Percentiles rank a stretch among this genome's conserved stretches.
Evolutionary conservation across 2,113 vertebrate species (phyloP).

Genomic region (Entomyzon cyanotis): DNA sequence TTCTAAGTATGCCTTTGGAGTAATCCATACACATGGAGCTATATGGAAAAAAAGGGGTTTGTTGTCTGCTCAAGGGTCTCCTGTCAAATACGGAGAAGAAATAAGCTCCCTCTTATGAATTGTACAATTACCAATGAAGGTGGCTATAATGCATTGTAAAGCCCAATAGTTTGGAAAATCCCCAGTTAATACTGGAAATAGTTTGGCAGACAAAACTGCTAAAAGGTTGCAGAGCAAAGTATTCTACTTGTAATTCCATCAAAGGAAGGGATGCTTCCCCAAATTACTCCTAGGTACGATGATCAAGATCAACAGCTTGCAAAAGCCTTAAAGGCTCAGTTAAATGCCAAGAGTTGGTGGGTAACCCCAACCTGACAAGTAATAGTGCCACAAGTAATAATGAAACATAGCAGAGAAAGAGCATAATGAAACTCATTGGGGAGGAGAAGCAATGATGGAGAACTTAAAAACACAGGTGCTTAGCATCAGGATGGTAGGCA

Average conservation of each 20-base stretch:
- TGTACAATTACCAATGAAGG: not conserved
- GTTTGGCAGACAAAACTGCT: not conserved
- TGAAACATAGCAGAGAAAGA: not conserved
- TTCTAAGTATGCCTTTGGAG: not conserved
- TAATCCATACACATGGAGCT: not conserved
- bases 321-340: not conserved
- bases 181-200: not conserved
- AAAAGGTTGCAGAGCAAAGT: not conserved
- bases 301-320: not conserved
- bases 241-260: not conserved
- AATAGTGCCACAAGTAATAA: not conserved
- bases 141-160: not conserved
- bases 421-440: not conserved
- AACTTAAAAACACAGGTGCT: not conserved
- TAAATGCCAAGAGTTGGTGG: not conserved
- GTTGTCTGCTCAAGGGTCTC: not conserved
- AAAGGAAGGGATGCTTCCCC: not conserved
- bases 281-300: not conserved
- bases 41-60: not conserved
- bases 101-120: not conserved
- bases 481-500: not conserved
- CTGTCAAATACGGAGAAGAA: not conserved
- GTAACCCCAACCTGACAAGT: not conserved
- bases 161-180: not conserved
- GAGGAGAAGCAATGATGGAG: not conserved